Evolutionary conservation across 2,888 invertebrate genomes (phyloP), one percentile per base, ranked within the genome.

Genomic region (Campopleginae sp.): DNA sequence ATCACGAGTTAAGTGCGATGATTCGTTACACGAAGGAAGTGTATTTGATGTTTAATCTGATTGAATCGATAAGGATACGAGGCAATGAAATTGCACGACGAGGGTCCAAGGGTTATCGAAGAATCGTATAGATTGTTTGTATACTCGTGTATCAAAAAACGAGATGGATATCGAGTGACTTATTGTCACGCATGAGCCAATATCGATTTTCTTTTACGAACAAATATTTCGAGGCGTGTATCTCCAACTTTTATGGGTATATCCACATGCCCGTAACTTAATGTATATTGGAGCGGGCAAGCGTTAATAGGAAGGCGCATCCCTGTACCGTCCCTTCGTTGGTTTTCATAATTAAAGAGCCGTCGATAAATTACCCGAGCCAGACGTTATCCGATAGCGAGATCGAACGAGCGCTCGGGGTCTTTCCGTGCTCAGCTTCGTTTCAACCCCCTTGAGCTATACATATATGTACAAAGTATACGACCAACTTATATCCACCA

Each of bases 291-390:
- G 82, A 66, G 17, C 61, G 61, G 31, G 84, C 71, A 71, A 82
- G 85, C 79, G 82, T 86, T 85, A 80, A 80, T 85, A 80, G 83
- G 82, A 83, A 80, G 80, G 74, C 80, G 71, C 80, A 82, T 85
- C 76, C 80, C 82, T 71, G 71, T 79, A 46, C 82, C 77, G 68
- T 82, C 85, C 85, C 85, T 82, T 80, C 82, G 85, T 86, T 86
- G 86, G 86, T 86, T 86, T 86, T 86, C 86, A 86, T 86, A 86
- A 86, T 86, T 86, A 86, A 86, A 86, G 86, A 83, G 80, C 86
- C 80, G 80, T 65, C 83, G 77, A 86, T 86, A 86, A 86, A 86
- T 86, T 86, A 86, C 70, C 68, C 76, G 77, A 74, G 77, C 77
- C 63, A 72, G 86, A 86, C 86, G 80, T 86, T 86, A 86, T 86